Evolutionary conservation across 2,888 invertebrate genomes (phyloP).

Genomic region (Lasiommata megera): DNA sequence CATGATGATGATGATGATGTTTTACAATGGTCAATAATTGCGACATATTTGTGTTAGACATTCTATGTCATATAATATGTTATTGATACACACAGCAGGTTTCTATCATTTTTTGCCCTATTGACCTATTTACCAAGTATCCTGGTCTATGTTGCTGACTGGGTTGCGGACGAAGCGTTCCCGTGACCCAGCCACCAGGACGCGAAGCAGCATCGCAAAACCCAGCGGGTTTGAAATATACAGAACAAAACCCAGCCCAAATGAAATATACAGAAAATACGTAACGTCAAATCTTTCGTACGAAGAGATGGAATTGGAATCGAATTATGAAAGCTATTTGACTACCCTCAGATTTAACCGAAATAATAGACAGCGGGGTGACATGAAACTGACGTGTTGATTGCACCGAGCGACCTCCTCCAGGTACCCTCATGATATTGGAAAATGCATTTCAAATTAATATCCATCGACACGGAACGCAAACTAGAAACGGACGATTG

Average conservation of each 20-base stretch:
- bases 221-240: no score
- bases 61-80: not conserved
- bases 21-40: not conserved
- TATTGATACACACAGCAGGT: no score
- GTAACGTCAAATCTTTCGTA: no score
- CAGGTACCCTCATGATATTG: constrained; percentile 18
- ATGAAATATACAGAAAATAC: no score
- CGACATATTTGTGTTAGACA: not conserved
- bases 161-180: no score
- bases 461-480: not conserved
- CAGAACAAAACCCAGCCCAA: no score
- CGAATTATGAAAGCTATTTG: not conserved
- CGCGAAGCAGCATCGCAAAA: no score
- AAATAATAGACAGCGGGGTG: not conserved
- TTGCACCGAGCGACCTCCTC: not conserved
- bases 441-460: constrained; percentile 17
- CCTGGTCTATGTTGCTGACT: no score
- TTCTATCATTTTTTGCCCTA: no score
- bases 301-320: not conserved
- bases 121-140: no score
- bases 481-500: not conserved
- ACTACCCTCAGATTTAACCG: not conserved
- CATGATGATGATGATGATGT: no score
- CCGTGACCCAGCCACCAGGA: no score
- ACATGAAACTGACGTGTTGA: not conserved